These are phyloP conservation scores for Callimorpha dominula DNA, from an alignment of 2,888 invertebrate genomes.

Conservation along the genomic window DNA sequence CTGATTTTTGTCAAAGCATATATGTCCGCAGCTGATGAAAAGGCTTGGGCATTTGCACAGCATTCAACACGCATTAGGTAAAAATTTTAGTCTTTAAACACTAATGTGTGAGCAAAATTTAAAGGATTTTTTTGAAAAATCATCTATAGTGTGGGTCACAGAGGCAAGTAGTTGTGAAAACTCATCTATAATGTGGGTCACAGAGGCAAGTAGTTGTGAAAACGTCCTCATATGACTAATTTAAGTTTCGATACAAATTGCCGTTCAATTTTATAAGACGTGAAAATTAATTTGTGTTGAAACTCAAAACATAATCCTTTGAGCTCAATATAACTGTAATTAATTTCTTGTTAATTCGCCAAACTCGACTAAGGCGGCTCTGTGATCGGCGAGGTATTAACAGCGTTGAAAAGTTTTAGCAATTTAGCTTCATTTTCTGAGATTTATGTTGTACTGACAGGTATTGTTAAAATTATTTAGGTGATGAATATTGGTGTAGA, in stretches of 20 bases:
- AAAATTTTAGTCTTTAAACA: no score
- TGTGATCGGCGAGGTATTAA: constrained; percentile 36
- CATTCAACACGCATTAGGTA: no score
- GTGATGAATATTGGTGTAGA: not conserved
- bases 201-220: no score
- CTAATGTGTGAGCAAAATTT: not conserved
- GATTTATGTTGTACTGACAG: constrained; percentile 17
- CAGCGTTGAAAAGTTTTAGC: constrained; percentile 26
- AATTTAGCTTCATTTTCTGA: constrained; percentile 15
- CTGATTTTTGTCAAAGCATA: no score
- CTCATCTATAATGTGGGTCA: no score
- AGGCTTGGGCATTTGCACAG: no score
- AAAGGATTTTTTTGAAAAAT: not conserved
- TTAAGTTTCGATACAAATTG: not conserved
- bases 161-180: no score
- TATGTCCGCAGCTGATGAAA: not conserved
- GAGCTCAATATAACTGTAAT: constrained; percentile 41
- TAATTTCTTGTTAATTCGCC: constrained; percentile 48
- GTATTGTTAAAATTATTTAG: constrained; percentile 8
- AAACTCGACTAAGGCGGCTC: constrained; percentile 41
- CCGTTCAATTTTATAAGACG: not conserved
- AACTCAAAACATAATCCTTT: constrained; percentile 33
- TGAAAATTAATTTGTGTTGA: constrained; percentile 10
- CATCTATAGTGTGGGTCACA: no score
- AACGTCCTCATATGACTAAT: not conserved